Conservation (phyloP, 1,140 invertebrate species). For the Dryas iulia region DNA sequence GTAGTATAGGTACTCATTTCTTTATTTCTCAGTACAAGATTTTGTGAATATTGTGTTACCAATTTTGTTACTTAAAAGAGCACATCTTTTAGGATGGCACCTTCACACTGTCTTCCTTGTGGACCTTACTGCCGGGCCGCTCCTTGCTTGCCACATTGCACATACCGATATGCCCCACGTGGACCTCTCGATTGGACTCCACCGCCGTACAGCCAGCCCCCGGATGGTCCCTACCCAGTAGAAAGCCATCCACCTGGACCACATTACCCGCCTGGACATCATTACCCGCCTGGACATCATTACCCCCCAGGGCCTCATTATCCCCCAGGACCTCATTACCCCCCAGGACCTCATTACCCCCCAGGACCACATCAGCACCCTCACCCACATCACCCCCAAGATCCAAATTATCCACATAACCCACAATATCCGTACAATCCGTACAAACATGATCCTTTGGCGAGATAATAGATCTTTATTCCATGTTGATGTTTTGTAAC, state of each 20-base stretch:
- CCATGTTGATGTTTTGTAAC: no score
- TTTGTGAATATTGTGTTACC: no score
- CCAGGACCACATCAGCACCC: not conserved
- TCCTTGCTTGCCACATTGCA: conserved; percentile 59
- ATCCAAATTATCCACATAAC: not conserved
- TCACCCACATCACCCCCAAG: conserved; percentile 4
- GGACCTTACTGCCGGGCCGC: conserved; percentile 56
- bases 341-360: conserved; percentile 3
- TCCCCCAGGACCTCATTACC: conserved; percentile 23
- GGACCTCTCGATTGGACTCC: conserved; percentile 46
- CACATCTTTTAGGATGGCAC: conserved; percentile 51
- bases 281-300: conserved; percentile 30
- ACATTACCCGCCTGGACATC: not conserved
- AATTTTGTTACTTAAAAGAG: no score
- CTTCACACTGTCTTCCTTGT: conserved; percentile 55
- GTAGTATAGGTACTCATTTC: no score
- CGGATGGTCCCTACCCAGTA: no score
- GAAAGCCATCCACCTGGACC: conserved; percentile 39
- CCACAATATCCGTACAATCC: not conserved
- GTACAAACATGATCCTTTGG: no score
- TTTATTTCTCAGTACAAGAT: no score
- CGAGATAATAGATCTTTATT: not conserved
- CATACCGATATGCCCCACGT: conserved; percentile 44
- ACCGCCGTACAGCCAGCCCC: conserved; percentile 46
- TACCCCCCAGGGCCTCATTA: not conserved